Percentiles rank a stretch among this genome's conserved stretches.
These are phyloP conservation scores for Perodicticus potto DNA, from an alignment of 2,797 vertebrate species.

Conservation along the genomic window DNA sequence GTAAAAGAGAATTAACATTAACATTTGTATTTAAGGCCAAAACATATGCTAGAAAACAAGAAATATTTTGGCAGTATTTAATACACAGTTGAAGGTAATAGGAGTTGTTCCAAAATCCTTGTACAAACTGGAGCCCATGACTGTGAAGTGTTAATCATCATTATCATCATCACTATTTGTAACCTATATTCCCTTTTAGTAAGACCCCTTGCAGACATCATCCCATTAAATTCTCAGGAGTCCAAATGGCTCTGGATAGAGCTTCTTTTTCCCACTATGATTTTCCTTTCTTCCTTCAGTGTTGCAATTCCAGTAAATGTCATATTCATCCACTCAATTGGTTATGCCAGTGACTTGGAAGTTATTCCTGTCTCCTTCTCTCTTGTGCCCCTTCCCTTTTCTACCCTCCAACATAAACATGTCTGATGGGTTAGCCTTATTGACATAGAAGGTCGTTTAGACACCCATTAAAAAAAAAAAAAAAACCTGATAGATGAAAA, in stretches of 20 bases:
- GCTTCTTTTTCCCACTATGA: not conserved
- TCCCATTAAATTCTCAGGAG: not conserved
- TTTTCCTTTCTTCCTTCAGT: not conserved
- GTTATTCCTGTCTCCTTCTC: too few relatives aligned
- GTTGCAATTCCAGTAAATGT: not conserved
- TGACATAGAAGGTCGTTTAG: not conserved
- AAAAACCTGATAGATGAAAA: not conserved
- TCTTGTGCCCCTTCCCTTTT: not conserved
- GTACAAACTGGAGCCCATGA: not conserved
- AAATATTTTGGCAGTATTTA: constrained; percentile 60
- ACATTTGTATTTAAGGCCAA: constrained; percentile 77
- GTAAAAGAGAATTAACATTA: constrained; percentile 65
- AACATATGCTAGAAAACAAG: constrained; percentile 59
- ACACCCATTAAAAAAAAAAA: not conserved
- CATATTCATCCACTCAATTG: not conserved
- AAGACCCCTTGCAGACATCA: not conserved
- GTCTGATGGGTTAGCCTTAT: not conserved
- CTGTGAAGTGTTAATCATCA: not conserved
- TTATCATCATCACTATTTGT: not conserved
- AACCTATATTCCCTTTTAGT: not conserved
- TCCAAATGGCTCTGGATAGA: not conserved
- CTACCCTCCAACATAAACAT: not conserved
- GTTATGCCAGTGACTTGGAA: not conserved
- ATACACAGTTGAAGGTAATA: constrained; percentile 1
- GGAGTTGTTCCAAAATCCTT: constrained; percentile 49